phyloP scores from a whole-genome alignment of 2,797 vertebrate species.

The Sylvia borin region DNA sequence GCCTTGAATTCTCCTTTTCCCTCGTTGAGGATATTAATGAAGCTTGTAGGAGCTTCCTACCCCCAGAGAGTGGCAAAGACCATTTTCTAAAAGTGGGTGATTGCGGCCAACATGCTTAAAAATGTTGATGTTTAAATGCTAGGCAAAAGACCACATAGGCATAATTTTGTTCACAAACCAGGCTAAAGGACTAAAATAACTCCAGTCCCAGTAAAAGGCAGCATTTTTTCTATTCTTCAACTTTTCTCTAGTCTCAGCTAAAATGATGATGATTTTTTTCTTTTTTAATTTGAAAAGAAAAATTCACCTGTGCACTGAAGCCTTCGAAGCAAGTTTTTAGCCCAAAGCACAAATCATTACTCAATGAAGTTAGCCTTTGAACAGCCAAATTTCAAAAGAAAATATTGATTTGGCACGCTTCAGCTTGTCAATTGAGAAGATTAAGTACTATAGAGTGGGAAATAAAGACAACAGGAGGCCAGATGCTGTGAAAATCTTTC shows the following conservation, averaged over 20 bases:
- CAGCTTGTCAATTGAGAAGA: slow-evolving; percentile 20
- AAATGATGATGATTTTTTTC: background rate
- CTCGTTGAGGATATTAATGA: background rate
- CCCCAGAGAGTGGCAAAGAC: background rate
- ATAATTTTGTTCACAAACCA: background rate
- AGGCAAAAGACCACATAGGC: background rate
- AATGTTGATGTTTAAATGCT: background rate
- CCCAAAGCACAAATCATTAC: slow-evolving; percentile 20
- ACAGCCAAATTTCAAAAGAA: slow-evolving; percentile 39
- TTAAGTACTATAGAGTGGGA: background rate
- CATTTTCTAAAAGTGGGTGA: background rate
- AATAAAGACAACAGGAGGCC: slow-evolving; percentile 27
- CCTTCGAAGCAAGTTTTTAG: slow-evolving; percentile 1
- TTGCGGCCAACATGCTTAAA: background rate
- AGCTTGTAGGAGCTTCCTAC: background rate
- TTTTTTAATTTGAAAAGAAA: background rate
- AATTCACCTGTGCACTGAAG: background rate
- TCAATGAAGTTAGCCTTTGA: background rate
- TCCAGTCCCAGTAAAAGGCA: background rate
- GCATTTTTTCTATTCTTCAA: background rate
- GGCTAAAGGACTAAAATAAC: background rate
- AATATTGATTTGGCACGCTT: slow-evolving; percentile 19
- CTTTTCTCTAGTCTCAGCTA: background rate
- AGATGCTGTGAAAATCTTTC: slow-evolving; percentile 5
- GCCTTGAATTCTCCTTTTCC: background rate